Evolutionary conservation across 2,888 invertebrate genomes (phyloP).

Genomic region (Caenorhabditis panamensis): DNA sequence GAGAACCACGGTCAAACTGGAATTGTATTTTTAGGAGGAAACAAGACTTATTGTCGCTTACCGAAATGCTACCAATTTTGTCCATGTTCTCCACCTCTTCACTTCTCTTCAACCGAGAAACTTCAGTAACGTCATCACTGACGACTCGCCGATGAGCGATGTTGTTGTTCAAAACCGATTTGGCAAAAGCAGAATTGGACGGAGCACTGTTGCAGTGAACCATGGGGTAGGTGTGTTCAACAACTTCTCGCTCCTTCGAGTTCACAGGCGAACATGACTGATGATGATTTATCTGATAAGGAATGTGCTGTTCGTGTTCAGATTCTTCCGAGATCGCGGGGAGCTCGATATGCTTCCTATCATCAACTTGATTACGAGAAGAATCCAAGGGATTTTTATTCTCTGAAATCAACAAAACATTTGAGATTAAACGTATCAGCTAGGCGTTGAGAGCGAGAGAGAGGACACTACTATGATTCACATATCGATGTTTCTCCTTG

Average conservation of each 20-base stretch:
- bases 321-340: conserved; percentile 60
- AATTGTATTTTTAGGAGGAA: not conserved
- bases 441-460: not conserved
- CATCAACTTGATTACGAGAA: conserved; percentile 21
- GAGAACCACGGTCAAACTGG: conserved; percentile 34
- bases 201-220: conserved; percentile 61
- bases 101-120: conserved; percentile 50
- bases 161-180: conserved; percentile 18
- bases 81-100: conserved; percentile 60
- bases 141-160: conserved; percentile 55
- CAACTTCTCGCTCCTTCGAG: conserved; percentile 25
- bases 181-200: conserved; percentile 29
- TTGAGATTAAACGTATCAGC: conserved; percentile 1
- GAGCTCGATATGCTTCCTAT: conserved; percentile 51
- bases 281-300: conserved; percentile 9
- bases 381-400: conserved; percentile 54
- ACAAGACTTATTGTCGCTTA: not conserved
- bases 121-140: conserved; percentile 56
- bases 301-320: conserved; percentile 57
- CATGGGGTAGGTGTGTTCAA: conserved; percentile 62
- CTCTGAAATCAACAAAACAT: conserved; percentile 27
- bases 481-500: not conserved
- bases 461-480: conserved; percentile 20
- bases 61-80: conserved; percentile 37
- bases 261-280: conserved; percentile 27